Evolutionary conservation across 2,888 invertebrate genomes (phyloP), one percentile per base, ranked within the genome.

Genomic region (Drosophila picticornis): DNA sequence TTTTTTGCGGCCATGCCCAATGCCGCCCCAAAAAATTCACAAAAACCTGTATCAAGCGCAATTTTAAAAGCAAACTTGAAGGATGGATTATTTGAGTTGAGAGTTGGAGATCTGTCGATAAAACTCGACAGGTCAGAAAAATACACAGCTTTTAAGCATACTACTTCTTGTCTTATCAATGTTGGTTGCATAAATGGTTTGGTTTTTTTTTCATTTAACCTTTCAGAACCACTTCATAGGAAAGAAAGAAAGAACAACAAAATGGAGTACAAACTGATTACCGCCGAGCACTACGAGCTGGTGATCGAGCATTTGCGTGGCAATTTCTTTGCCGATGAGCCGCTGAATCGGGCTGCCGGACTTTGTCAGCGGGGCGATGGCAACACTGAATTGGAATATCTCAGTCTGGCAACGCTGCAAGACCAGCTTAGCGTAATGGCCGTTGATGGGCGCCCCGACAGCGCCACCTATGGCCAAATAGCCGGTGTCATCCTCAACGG

Each of bases 261-360:
- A 36, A 93, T 93, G 93, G 93, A 93, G 64, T 93, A 91, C 75
- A 92, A 91, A 81, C 61, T 85, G 36, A 92, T 93, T 46, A 77
- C 88, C 2, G 79, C 77, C 55, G 91, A 92, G 50, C 85, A 91
- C 67, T 92, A 94, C 82, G 94, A 95, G 32, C 95, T 95, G 32
- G 96, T 97, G 57, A 95, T 97, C 73, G 92, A 94, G 32, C 97
- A 97, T 91, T 94, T 97, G 59, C 94, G 96, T 40, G 94, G 95
- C 79, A 96, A 95, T 90, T 96, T 96, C 94, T 97, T 97, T 92
- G 96, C 96, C 0, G 97, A 97, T 91, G 97, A 97, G 91, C 97
- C 97, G 0, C 94, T 97, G 53, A 97, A 97, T 93, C 95, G 95
- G 83, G 96, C 97, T 0, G 96, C 97, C n/a, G 94, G 95, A 16